These are phyloP conservation scores for Eclectus roratus DNA, from an alignment of 2,113 vertebrate genomes.

Conservation along the genomic window DNA sequence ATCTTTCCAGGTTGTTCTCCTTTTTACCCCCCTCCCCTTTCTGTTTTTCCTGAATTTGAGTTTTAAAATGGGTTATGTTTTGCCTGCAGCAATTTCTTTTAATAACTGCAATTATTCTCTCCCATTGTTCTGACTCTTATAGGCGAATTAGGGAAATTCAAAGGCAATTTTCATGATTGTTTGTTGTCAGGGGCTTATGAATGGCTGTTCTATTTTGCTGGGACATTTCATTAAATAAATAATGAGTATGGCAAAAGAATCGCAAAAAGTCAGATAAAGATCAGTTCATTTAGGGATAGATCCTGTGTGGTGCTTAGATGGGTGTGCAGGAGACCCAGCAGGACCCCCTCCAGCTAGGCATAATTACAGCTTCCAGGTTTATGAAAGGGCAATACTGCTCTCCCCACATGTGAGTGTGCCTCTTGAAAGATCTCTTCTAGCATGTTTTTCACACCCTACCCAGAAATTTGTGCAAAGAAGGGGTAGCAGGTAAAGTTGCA, in stretches of 20 bases:
- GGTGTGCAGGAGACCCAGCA: background rate
- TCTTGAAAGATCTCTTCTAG: background rate
- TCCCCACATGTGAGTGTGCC: fast-evolving
- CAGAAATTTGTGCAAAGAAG: background rate
- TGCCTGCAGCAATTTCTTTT: conserved; percentile 59
- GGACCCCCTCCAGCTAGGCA: background rate
- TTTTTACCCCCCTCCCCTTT: conserved; percentile 4
- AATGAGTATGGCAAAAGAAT: background rate
- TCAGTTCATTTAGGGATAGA: background rate
- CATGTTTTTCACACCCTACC: background rate
- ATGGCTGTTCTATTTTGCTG: conserved; percentile 42
- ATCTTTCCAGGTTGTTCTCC: background rate
- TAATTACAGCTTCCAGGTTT: background rate
- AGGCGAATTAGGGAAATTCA: conserved; percentile 64
- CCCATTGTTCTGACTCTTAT: conserved; percentile 49
- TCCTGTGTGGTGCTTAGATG: background rate
- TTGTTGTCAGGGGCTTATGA: conserved; percentile 57
- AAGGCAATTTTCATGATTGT: conserved; percentile 60
- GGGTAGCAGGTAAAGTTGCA: background rate
- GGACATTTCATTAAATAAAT: conserved; percentile 16
- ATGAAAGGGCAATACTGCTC: background rate
- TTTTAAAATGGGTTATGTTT: conserved; percentile 53
- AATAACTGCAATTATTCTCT: conserved; percentile 65
- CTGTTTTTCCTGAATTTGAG: conserved; percentile 44
- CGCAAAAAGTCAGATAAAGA: background rate